Base-by-base conservation (phyloP, 2,797 vertebrate genomes). In the Podargus strigoides region DNA sequence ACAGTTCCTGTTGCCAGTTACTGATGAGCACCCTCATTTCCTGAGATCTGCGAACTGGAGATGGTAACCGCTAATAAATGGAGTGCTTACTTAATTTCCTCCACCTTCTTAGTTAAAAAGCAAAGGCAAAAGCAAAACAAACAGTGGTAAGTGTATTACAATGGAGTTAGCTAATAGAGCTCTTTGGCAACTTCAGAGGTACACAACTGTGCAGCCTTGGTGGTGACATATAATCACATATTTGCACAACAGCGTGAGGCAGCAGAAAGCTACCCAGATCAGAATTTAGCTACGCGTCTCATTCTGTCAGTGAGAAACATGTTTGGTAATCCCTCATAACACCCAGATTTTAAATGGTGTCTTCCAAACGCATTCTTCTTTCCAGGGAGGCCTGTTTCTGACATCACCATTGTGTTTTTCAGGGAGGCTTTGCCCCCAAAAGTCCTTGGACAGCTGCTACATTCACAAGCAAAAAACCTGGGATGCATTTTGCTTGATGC, bases 141-240 rank as follows among this genome's bases (percentile, higher is more conserved):
- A 85, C 72, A 74, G 42, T 9, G 68, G 41, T 83, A 92, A 85
- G 76, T 85, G 52, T 68, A 7, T 92, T 85, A 85, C 75, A 72
- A 91, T 58, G 50, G 75, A 37, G 75, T 95, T 93, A 56, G 75
- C 34, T 95, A 87, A 95, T 75, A 85, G 73, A 84, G 77, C 64
- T 95, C 85, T 96, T 93, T 80, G 76, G 80, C 84, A 95, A 86
- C 79, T 85, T 69, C 74, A 55, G 80, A 92, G 37, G 34, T 47
- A 75, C 0, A 2, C 76, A 95, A 69, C 66, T 36, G 39, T 75
- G 37, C 47, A 67, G 72, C 85, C 52, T 59, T 53, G 60, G 52
- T 49, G 78, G 91, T 82, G 42, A 60, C 58, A 49, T 0, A 37
- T 39, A 82, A 89, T 87, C 0, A 0, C 34, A 4, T n/a, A 70